Base-by-base conservation (phyloP, 2,113 vertebrate genomes). In the Seriola quinqueradiata region DNA sequence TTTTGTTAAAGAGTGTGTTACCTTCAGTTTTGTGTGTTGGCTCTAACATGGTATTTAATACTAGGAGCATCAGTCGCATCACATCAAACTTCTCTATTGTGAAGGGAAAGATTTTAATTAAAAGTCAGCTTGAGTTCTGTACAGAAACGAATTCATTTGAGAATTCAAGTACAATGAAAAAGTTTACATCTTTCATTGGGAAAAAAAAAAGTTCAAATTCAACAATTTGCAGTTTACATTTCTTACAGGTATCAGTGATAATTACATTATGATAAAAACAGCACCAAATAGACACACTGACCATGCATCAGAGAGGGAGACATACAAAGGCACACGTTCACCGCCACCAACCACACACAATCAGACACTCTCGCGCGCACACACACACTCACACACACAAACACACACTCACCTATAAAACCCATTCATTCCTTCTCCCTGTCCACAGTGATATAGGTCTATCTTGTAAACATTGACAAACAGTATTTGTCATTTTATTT, bases 401-500 rank as follows among this genome's bases (percentile, higher is more conserved):
- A 11, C 48, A 9, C 67, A 66, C 80, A 65, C 67, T 71, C 23
- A 23, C 13, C 23, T 48, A 70, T 17, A 85, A 83, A 69, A 44
- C 64, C 48, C 87, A 87, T 63, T 75, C 84, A 70, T 76, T 54
- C 79, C 19, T 80, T 40, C 68, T 87, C 88, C 83, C 94, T 71
- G 88, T 94, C 94, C 94, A 95, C 94, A 95, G 95, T 94, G 94
- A 94, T 94, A 90, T 68, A 94, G 94, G 95, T 95, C 94, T 90
- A 86, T 92, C 28, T 91, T 95, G 95, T 95, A 95, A 95, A 96
- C 94, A 93, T 91, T 77, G 86, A 92, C 89, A 87, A 91, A 89
- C 82, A 61, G 52, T 32, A 85, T 74, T 81, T 87, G 89, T 87
- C 82, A 77, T 85, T 85, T 89, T 32, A 82, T 87, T 92, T 82